Conservation (phyloP, 1,140 invertebrate genomes). For the Drosophila funebris region DNA sequence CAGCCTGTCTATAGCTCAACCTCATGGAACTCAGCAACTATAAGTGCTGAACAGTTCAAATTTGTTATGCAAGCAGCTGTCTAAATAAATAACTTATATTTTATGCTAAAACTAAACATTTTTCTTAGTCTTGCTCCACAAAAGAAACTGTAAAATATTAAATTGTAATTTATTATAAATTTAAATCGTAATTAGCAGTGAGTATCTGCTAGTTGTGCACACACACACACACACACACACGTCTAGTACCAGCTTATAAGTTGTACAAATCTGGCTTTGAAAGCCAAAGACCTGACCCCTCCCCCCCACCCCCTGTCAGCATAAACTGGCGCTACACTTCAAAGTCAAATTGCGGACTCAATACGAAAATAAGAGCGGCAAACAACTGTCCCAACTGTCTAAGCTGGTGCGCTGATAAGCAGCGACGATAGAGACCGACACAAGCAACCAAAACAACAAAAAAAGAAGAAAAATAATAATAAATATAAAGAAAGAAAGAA, state of each 20-base stretch:
- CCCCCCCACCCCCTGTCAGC: no score
- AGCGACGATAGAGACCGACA: conserved; percentile 14
- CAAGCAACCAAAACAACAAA: no score
- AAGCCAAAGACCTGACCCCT: neutral
- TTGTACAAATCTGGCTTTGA: conserved; percentile 11
- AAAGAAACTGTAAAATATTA: no score
- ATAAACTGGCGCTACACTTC: conserved; percentile 37
- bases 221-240: neutral
- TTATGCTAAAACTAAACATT: neutral
- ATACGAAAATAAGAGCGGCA: conserved; percentile 41
- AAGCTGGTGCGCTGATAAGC: conserved; percentile 48
- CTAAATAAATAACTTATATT: neutral
- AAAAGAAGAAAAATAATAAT: conserved; percentile 28
- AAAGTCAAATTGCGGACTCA: conserved; percentile 57
- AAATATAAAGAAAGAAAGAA: conserved; percentile 45
- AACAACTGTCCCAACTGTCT: conserved; percentile 73
- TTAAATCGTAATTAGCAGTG: neutral
- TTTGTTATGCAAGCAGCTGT: neutral
- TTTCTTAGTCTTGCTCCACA: no score
- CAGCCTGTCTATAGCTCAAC: neutral
- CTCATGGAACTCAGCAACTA: neutral
- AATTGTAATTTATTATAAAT: no score
- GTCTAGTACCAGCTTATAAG: neutral
- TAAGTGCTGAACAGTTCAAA: neutral
- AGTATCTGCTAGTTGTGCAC: neutral